Conservation (phyloP, 2,888 invertebrate genomes). For the Pyralis farinalis region DNA sequence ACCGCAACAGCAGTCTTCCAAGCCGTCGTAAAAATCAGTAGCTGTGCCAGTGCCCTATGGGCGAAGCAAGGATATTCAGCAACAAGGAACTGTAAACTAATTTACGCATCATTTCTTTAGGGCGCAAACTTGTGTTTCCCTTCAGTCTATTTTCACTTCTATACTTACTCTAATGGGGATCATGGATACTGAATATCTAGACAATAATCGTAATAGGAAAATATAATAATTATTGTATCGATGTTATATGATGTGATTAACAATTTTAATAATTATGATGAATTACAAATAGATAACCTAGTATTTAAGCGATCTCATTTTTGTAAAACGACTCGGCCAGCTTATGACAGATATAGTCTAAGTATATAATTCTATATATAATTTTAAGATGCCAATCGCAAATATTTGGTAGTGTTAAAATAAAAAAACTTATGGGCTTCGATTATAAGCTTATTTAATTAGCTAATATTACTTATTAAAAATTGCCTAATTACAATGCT, state of each 20-base stretch:
- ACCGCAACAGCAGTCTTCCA: slow-evolving; percentile 72
- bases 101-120: slow-evolving; percentile 14
- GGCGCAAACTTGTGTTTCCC: slow-evolving; percentile 1
- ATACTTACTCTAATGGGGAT: slow-evolving; percentile 17
- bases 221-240: slow-evolving; percentile 28
- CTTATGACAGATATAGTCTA: slow-evolving; percentile 36
- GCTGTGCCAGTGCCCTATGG: slow-evolving; percentile 64
- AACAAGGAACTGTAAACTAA: slow-evolving; percentile 31
- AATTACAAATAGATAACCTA: slow-evolving; percentile 21
- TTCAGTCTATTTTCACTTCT: slow-evolving; percentile 11
- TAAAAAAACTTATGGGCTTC: slow-evolving; percentile 11
- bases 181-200: slow-evolving; percentile 36
- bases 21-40: slow-evolving; percentile 74
- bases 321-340: slow-evolving; percentile 67
- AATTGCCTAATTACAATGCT: too few species aligned
- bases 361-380: slow-evolving; percentile 30
- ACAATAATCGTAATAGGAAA: slow-evolving; percentile 51
- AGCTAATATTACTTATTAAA: too few species aligned
- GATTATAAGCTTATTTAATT: slow-evolving; percentile 16
- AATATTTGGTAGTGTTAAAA: slow-evolving; percentile 33
- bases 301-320: slow-evolving; percentile 46
- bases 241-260: slow-evolving; percentile 56
- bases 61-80: slow-evolving; percentile 33
- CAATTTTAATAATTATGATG: slow-evolving; percentile 18
- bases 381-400: slow-evolving; percentile 71